phyloP scores from a whole-genome alignment of 2,113 vertebrate genomes.

The Himantopus leucocephalus region DNA sequence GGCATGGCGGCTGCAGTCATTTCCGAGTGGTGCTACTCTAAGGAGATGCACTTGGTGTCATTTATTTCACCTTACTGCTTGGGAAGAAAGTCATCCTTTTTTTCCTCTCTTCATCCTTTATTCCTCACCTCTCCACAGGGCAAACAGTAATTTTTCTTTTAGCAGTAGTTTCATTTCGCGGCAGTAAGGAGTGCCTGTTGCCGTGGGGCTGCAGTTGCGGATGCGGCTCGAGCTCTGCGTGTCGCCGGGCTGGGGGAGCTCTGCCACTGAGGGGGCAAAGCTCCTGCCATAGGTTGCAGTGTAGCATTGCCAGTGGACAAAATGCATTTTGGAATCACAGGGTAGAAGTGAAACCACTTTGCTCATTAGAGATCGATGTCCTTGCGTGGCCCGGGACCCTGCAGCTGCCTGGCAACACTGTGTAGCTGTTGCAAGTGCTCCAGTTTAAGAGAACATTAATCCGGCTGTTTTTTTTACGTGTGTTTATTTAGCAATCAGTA shows the following conservation, averaged over 20 bases:
- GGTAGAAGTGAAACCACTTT: not conserved
- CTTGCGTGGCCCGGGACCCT: not conserved
- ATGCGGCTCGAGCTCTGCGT: fast-evolving
- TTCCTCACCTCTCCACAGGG: not conserved
- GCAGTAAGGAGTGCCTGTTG: not conserved
- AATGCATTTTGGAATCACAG: not conserved
- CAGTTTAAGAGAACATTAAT: not conserved
- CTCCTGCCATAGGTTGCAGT: not conserved
- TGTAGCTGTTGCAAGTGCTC: not conserved
- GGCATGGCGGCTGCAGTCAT: not conserved
- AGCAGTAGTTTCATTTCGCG: not conserved
- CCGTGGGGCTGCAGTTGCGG: fast-evolving
- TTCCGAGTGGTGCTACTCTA: not conserved
- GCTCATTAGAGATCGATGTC: not conserved
- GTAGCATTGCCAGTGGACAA: not conserved
- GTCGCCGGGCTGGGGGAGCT: not conserved
- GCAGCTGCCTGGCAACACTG: not conserved
- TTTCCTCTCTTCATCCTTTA: not conserved
- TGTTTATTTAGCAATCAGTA: not conserved
- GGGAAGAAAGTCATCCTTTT: not conserved
- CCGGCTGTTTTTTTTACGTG: not conserved
- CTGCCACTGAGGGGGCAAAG: not conserved
- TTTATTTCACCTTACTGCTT: not conserved
- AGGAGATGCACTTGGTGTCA: not conserved
- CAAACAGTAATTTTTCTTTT: not conserved